Base-by-base conservation (phyloP, 2,888 invertebrate genomes). In the Phortica okadai region DNA sequence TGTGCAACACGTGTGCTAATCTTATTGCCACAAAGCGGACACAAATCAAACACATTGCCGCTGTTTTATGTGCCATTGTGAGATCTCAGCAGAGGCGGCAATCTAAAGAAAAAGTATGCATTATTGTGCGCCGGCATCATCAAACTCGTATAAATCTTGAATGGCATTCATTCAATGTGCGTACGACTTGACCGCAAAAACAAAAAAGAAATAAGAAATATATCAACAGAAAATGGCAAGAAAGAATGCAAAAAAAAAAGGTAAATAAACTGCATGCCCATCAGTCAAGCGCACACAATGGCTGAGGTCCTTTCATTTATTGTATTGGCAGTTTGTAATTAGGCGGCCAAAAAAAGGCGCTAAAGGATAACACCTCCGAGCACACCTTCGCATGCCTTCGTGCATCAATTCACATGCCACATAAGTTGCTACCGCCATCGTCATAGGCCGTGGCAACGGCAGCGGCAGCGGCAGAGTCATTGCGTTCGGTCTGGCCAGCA, bases 1-100 rank as follows among this genome's bases (percentile, higher is more conserved):
- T 87, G 88, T 85, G 83, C 83, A 88, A 90, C 90, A 90, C 90
- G 90, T 90, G 90, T 90, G 89, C 88, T 89, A 89, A 90, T 87
- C 89, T 83, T 80, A 82, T 80, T 79, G 77, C 81, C 25, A 25
- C 21, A 25, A 25, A 25, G 62, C 4, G 10, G 5, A 50, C 50
- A 50, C 10, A 50, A 50, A 50, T 50, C 50, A 14, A 50, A 50
- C 33, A 50, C 14, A 14, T 14, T 14, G 50, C 50, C 50, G 50
- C 50, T 50, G 50, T 6, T 50, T 50, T 50, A 2, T 2, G 50
- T 8, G 21, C 14, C 50, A 50, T 14, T 7, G 59, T 11, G 1
- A 41, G 64, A 21, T 21, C 62, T 14, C 6, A 56, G 64, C 16
- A 45, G 16, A 74, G 77, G 67, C 77, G 74, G 74, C 74, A 62